Percentiles rank a stretch among this genome's conserved stretches.
These are phyloP conservation scores for Heliconius hewitsoni DNA, from an alignment of 1,140 invertebrate genomes.

Conservation along the genomic window DNA sequence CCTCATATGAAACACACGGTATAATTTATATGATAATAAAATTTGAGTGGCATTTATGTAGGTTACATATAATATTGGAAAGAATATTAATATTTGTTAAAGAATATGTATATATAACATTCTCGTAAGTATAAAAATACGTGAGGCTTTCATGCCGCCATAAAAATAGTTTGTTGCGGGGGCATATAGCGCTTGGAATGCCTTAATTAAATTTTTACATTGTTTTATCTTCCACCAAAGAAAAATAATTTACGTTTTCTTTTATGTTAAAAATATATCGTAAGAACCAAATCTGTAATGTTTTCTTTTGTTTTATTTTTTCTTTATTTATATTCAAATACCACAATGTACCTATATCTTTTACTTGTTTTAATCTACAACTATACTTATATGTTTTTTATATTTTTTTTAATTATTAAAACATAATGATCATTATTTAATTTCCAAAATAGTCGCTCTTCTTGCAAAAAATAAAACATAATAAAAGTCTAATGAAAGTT, in stretches of 20 bases:
- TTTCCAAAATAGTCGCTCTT: no score
- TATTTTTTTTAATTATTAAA: no score
- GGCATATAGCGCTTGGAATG: slow-evolving; percentile 2
- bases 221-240: slow-evolving; percentile 1
- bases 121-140: slow-evolving; percentile 4
- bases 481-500: no score
- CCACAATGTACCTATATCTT: neutral
- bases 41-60: neutral
- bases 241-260: neutral
- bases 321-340: neutral
- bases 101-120: neutral
- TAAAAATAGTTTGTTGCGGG: slow-evolving; percentile 12
- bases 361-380: neutral
- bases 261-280: neutral
- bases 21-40: neutral
- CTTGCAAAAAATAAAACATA: no score
- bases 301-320: neutral
- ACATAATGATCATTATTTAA: no score
- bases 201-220: slow-evolving; percentile 12
- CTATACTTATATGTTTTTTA: no score
- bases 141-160: neutral
- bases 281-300: neutral
- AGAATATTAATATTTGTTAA: slow-evolving; percentile 1
- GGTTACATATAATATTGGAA: neutral
- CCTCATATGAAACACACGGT: neutral